Percentiles rank a stretch among this genome's conserved stretches.
phyloP scores from a whole-genome alignment of 1,140 invertebrate species.

The Heliconius himera region DNA sequence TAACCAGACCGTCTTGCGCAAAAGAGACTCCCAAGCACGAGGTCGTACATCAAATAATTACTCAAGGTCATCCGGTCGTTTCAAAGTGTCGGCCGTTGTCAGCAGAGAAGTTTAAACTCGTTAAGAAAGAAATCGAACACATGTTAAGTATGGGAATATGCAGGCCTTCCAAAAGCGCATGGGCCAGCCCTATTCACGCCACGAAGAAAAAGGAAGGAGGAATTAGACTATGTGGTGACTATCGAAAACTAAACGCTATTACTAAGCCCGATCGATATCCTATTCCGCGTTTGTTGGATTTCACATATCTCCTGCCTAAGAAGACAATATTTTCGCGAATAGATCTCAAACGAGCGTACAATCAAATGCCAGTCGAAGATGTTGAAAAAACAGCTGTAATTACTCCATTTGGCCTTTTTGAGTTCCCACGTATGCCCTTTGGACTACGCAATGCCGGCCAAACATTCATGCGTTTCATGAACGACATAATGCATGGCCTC shows the following conservation, averaged over 20 bases:
- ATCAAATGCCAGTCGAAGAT: slow-evolving; percentile 30
- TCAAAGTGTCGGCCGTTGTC: background rate
- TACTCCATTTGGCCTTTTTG: slow-evolving; percentile 37
- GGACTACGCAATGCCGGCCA: slow-evolving; percentile 20
- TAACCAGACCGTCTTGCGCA: no score
- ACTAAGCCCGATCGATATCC: slow-evolving; percentile 18
- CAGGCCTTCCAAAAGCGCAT: slow-evolving; percentile 22
- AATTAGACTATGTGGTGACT: no score
- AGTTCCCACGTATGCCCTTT: slow-evolving; percentile 40
- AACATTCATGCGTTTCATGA: slow-evolving; percentile 66
- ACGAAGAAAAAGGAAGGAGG: no score
- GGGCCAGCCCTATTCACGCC: background rate
- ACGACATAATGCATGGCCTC: slow-evolving; percentile 37
- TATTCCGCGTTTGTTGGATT: slow-evolving; percentile 6
- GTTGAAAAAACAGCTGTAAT: slow-evolving; percentile 37
- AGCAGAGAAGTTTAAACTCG: background rate
- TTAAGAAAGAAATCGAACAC: background rate
- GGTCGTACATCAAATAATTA: background rate
- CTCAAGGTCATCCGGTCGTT: background rate
- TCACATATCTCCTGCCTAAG: slow-evolving; percentile 8
- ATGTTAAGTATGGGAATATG: slow-evolving; percentile 13
- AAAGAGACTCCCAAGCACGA: no score
- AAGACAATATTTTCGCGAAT: background rate
- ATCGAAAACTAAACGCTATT: slow-evolving; percentile 4
- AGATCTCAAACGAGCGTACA: slow-evolving; percentile 11